phyloP scores from a whole-genome alignment of 2,888 invertebrate genomes.

The Acronicta aceris region DNA sequence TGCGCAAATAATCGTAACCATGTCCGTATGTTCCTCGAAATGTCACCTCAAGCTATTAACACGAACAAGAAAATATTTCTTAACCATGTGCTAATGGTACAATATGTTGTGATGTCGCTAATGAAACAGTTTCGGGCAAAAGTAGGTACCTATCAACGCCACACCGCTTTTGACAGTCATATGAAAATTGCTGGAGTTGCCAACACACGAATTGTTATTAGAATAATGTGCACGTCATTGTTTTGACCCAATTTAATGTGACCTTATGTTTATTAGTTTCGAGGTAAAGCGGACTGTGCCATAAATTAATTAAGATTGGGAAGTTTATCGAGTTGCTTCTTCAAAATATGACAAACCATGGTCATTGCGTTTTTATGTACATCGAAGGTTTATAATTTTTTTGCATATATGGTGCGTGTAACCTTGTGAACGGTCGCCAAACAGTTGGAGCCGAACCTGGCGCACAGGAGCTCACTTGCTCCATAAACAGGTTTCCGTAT shows the following conservation, averaged over 20 bases:
- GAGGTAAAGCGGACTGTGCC: not conserved
- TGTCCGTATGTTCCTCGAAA: slow-evolving; percentile 19
- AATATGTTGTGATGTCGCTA: slow-evolving; percentile 71
- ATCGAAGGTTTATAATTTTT: slow-evolving; percentile 30
- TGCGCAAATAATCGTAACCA: slow-evolving; percentile 23
- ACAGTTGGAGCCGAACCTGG: slow-evolving; percentile 52
- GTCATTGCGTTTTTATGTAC: slow-evolving; percentile 2
- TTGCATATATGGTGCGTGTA: slow-evolving; percentile 38
- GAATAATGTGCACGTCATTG: slow-evolving; percentile 55
- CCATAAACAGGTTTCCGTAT: slow-evolving; percentile 90
- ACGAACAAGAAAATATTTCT: slow-evolving; percentile 68
- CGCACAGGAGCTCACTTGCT: slow-evolving; percentile 79
- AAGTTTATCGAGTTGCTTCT: not conserved
- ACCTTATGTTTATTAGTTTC: slow-evolving; percentile 11
- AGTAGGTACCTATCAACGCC: slow-evolving; percentile 50
- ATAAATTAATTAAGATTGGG: not conserved
- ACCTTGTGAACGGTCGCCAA: slow-evolving; percentile 43
- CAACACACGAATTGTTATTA: slow-evolving; percentile 49
- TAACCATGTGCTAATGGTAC: slow-evolving; percentile 75
- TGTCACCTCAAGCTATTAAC: slow-evolving; percentile 59
- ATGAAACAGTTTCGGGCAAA: slow-evolving; percentile 75
- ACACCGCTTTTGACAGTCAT: slow-evolving; percentile 72
- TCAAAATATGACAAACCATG: not conserved
- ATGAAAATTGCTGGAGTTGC: slow-evolving; percentile 72
- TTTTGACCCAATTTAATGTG: slow-evolving; percentile 37